Percentiles rank a stretch among this genome's conserved stretches.
Evolutionary conservation across 2,113 vertebrate species (phyloP).

Genomic region (Emydocephalus ijimae): DNA sequence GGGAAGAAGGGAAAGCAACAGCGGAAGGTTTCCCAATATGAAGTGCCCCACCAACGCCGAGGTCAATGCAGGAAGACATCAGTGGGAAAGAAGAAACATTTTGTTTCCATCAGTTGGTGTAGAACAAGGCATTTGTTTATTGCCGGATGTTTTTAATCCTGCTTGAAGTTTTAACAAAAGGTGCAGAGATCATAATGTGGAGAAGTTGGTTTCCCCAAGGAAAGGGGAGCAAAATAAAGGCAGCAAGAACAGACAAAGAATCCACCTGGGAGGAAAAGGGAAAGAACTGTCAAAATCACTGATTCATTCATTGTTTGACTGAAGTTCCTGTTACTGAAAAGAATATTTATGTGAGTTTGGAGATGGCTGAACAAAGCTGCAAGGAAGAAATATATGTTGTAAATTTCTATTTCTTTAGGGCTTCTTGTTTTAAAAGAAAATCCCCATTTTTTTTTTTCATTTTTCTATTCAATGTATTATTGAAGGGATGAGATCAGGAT

Average conservation of each 20-base stretch:
- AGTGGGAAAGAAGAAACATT: slow-evolving; percentile 27
- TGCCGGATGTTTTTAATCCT: slow-evolving; percentile 33
- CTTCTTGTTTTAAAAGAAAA: slow-evolving; percentile 5
- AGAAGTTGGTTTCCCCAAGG: slow-evolving; percentile 15
- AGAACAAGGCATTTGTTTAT: slow-evolving; percentile 11
- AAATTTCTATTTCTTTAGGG: not conserved
- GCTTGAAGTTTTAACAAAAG: slow-evolving; percentile 44
- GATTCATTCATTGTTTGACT: slow-evolving; percentile 15
- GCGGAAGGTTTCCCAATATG: too few species aligned
- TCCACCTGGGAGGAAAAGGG: slow-evolving; percentile 16
- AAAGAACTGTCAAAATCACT: slow-evolving; percentile 24
- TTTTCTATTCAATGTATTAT: slow-evolving; percentile 36
- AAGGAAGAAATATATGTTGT: slow-evolving; percentile 20
- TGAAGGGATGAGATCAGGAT: not conserved
- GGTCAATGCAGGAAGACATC: not conserved
- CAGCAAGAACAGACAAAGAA: slow-evolving; percentile 1
- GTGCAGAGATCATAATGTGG: slow-evolving; percentile 13
- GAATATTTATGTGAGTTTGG: not conserved
- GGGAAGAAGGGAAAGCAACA: too few species aligned
- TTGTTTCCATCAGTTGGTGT: slow-evolving; percentile 37
- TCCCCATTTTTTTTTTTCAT: slow-evolving; percentile 2
- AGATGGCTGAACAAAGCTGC: not conserved
- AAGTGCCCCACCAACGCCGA: too few species aligned
- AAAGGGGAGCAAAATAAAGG: not conserved
- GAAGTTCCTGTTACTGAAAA: slow-evolving; percentile 14